A percentile compares a stretch with the other conserved stretches of the same genome.
These are phyloP conservation scores for Dasypus novemcinctus DNA, from an alignment of 2,113 vertebrate species.

Conservation along the genomic window DNA sequence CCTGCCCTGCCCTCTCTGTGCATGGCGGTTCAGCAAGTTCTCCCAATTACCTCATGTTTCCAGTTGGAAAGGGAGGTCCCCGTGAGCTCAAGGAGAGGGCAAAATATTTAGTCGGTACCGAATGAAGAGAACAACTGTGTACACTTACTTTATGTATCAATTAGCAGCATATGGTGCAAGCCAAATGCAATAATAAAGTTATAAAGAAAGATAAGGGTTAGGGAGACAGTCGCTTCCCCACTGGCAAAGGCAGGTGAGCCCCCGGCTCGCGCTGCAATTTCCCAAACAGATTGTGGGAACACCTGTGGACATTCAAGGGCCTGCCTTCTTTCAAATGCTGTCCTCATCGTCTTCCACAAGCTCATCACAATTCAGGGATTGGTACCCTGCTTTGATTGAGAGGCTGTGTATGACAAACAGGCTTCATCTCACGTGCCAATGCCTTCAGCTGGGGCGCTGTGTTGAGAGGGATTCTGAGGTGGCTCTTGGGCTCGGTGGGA, in stretches of 20 bases:
- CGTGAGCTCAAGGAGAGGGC: background rate
- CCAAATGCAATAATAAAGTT: conserved; percentile 73
- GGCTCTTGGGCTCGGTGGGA: background rate
- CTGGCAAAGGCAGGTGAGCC: conserved; percentile 36
- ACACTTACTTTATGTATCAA: conserved; percentile 76
- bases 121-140: conserved; percentile 77
- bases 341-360: background rate
- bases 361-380: background rate
- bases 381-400: background rate
- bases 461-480: background rate
- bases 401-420: background rate
- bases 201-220: conserved; percentile 71
- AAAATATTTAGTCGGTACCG: conserved; percentile 78
- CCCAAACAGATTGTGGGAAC: conserved; percentile 80
- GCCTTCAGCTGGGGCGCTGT: background rate
- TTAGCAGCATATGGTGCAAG: conserved; percentile 78
- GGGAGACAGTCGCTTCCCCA: conserved; percentile 53
- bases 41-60: conserved; percentile 70
- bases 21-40: conserved; percentile 62
- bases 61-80: conserved; percentile 56
- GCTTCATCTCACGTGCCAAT: background rate
- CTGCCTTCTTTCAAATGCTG: conserved; percentile 8
- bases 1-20: conserved; percentile 43
- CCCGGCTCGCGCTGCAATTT: conserved; percentile 59
- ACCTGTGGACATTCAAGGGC: conserved; percentile 77